A percentile compares a stretch with the other conserved stretches of the same genome.
These are phyloP conservation scores for Paramormyrops kingsleyae DNA, from an alignment of 2,113 vertebrate species.

Conservation along the genomic window DNA sequence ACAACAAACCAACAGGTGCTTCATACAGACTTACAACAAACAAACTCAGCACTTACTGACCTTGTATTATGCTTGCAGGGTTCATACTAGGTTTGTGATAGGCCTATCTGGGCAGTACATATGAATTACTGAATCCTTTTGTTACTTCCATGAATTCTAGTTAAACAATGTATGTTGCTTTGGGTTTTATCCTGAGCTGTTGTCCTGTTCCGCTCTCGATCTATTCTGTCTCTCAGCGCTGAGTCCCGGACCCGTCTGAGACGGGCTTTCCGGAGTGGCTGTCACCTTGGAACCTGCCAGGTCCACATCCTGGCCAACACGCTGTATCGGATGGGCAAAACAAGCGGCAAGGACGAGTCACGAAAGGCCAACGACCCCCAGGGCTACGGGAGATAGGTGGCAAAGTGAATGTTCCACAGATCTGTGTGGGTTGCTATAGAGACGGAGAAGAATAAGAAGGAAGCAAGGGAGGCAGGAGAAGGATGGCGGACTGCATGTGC, in stretches of 20 bases:
- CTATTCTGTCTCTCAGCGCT: conserved; percentile 28
- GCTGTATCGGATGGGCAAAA: conserved; percentile 52
- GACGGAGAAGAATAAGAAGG: not conserved
- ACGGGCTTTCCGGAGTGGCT: conserved; percentile 49
- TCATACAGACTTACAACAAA: not conserved
- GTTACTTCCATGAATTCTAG: not conserved
- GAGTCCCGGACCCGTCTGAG: conserved; percentile 28
- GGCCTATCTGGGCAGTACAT: not conserved
- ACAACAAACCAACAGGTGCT: conserved; percentile 14
- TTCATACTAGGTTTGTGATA: not conserved
- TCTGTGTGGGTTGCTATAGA: not conserved
- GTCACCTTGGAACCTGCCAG: conserved; percentile 64
- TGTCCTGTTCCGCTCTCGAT: not conserved
- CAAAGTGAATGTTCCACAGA: not conserved
- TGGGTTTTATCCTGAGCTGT: not conserved
- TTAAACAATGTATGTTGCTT: not conserved
- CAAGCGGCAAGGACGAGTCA: conserved; percentile 52
- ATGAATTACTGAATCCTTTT: not conserved
- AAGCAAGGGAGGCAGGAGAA: not conserved
- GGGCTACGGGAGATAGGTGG: conserved; percentile 56
- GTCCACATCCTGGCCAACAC: conserved; percentile 62
- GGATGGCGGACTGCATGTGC: not conserved
- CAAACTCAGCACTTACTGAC: not conserved
- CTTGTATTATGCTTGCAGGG: not conserved
- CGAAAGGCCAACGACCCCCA: conserved; percentile 49